These are phyloP conservation scores for Siniperca knerii DNA, from an alignment of 2,113 vertebrate species.

Conservation along the genomic window DNA sequence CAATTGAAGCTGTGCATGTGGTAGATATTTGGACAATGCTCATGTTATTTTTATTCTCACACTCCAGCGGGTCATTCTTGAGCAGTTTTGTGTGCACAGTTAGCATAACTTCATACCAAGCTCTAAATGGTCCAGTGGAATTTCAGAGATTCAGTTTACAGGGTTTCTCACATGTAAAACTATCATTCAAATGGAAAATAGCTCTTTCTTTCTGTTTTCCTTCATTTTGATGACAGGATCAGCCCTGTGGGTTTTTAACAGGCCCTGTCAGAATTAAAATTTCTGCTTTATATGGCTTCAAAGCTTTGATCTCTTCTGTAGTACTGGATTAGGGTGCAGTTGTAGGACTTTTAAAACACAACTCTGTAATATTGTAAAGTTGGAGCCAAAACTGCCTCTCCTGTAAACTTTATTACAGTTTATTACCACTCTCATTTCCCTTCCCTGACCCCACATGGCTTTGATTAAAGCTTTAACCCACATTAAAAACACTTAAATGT, in stretches of 20 bases:
- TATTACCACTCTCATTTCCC: constrained; percentile 58
- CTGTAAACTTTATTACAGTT: constrained; percentile 58
- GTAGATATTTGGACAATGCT: constrained; percentile 53
- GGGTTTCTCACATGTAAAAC: not conserved
- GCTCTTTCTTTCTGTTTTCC: not conserved
- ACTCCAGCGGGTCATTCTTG: not conserved
- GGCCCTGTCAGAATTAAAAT: constrained; percentile 18
- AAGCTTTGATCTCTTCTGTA: constrained; percentile 45
- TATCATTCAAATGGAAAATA: not conserved
- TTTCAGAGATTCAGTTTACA: not conserved
- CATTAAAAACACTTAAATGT: constrained; percentile 52
- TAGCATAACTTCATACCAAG: not conserved
- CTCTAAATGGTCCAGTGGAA: not conserved
- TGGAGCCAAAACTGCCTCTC: constrained; percentile 30
- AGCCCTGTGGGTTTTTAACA: constrained; percentile 37
- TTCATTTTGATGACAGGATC: constrained; percentile 31
- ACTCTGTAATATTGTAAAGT: constrained; percentile 26
- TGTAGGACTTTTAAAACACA: constrained; percentile 29
- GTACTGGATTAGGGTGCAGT: constrained; percentile 29
- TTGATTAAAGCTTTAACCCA: constrained; percentile 61
- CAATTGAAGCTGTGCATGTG: constrained; percentile 54
- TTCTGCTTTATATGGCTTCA: constrained; percentile 14
- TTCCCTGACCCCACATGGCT: constrained; percentile 46
- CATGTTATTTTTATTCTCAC: constrained; percentile 46
- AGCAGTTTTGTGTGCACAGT: constrained; percentile 3